phyloP scores from a whole-genome alignment of 1,140 invertebrate genomes.

The Diachasmimorpha longicaudata region DNA sequence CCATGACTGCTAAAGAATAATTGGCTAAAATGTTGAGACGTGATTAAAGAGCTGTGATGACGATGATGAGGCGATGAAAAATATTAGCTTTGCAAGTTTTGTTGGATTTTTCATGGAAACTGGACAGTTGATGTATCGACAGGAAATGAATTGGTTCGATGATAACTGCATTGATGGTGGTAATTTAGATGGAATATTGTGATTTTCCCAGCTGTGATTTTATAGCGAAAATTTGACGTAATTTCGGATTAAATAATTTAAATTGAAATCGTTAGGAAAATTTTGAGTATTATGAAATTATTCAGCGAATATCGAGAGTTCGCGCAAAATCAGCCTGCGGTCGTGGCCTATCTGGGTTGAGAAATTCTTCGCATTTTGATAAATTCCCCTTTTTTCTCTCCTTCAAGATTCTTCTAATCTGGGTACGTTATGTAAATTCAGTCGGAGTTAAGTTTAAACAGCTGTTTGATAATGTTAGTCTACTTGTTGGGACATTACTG shows the following conservation, averaged over 20 bases:
- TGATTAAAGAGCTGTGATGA: slow-evolving; percentile 1
- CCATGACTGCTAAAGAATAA: not conserved
- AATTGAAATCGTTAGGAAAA: not conserved
- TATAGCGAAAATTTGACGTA: not conserved
- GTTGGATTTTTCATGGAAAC: not conserved
- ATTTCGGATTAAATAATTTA: not conserved
- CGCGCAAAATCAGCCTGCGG: not conserved
- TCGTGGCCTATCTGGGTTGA: slow-evolving; percentile 10
- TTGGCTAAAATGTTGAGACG: not conserved
- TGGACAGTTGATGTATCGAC: not conserved
- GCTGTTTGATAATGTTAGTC: slow-evolving; percentile 3
- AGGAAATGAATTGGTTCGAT: no score
- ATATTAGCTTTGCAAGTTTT: not conserved
- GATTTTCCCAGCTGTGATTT: not conserved
- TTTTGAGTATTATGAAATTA: not conserved
- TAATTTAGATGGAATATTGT: not conserved
- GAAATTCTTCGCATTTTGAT: slow-evolving; percentile 11
- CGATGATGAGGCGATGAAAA: not conserved
- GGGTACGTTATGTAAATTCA: not conserved
- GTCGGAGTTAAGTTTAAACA: slow-evolving; percentile 3
- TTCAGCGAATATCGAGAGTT: not conserved
- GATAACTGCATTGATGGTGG: no score
- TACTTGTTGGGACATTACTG: not conserved
- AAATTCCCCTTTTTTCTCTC: not conserved
- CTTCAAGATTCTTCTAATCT: slow-evolving; percentile 18